Conservation (phyloP, 1,140 invertebrate species). For the Choristoneura fumiferana region DNA sequence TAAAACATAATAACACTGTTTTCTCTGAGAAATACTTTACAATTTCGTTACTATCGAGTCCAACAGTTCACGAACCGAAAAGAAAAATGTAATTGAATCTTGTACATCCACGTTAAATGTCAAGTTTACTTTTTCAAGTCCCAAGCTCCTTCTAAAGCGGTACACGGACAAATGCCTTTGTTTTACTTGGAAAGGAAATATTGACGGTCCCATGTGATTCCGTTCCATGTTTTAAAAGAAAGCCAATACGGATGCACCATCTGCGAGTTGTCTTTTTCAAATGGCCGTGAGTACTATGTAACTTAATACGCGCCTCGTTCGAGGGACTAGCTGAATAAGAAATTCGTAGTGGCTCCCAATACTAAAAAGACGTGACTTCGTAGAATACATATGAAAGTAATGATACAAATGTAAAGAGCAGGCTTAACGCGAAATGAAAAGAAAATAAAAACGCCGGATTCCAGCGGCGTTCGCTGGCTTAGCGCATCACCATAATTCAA, state of each 20-base stretch:
- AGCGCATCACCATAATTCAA: conserved; percentile 77
- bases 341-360: conserved; percentile 43
- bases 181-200: conserved; percentile 66
- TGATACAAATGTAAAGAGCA: conserved; percentile 46
- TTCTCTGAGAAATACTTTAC: no score
- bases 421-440: conserved; percentile 63
- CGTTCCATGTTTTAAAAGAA: conserved; percentile 73
- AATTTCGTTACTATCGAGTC: not conserved
- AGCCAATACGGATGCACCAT: conserved; percentile 70
- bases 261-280: conserved; percentile 69
- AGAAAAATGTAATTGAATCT: conserved; percentile 17
- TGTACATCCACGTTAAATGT: conserved; percentile 13
- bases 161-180: conserved; percentile 53
- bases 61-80: conserved; percentile 8
- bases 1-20: no score
- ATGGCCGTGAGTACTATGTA: conserved; percentile 62
- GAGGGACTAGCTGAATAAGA: conserved; percentile 62
- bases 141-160: conserved; percentile 61
- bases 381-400: conserved; percentile 47
- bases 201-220: conserved; percentile 67
- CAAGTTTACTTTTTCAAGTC: conserved; percentile 17
- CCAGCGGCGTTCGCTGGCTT: conserved; percentile 65
- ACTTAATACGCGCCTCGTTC: conserved; percentile 54
- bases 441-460: conserved; percentile 64
- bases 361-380: conserved; percentile 50